These are phyloP conservation scores for Physocephala rufipes DNA, from an alignment of 2,888 invertebrate species.

Conservation along the genomic window DNA sequence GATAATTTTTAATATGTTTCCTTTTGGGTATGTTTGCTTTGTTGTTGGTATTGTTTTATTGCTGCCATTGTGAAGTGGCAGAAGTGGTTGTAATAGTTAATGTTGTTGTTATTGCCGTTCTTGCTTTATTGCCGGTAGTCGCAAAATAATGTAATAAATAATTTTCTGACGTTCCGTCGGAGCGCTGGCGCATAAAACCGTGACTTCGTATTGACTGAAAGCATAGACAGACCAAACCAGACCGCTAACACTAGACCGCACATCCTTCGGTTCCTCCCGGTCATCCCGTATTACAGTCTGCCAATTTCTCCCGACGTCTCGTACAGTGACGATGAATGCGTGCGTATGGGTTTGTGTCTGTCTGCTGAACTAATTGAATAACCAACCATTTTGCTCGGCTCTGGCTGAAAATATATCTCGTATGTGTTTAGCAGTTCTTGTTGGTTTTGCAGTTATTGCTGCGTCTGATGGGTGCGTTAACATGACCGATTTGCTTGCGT, in stretches of 20 bases:
- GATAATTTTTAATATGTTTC: slow-evolving; percentile 13
- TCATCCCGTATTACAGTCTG: background rate
- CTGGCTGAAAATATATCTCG: background rate
- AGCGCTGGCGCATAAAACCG: slow-evolving; percentile 26
- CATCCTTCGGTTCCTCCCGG: background rate
- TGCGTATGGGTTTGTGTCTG: background rate
- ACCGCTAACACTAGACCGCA: background rate
- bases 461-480: slow-evolving; percentile 26
- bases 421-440: background rate
- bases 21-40: slow-evolving; percentile 15
- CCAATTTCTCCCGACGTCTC: slow-evolving; percentile 19
- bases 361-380: slow-evolving; percentile 30
- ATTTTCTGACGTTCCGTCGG: slow-evolving; percentile 48
- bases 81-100: slow-evolving; percentile 6
- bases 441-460: background rate
- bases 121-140: slow-evolving; percentile 34
- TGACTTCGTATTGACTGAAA: slow-evolving; percentile 21
- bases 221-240: background rate
- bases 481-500: slow-evolving; percentile 33
- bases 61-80: background rate
- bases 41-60: slow-evolving; percentile 29
- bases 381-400: slow-evolving; percentile 33
- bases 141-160: slow-evolving; percentile 54
- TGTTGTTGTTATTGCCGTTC: slow-evolving; percentile 16
- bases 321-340: slow-evolving; percentile 6